Evolutionary conservation across 2,797 vertebrate genomes (phyloP).

Genomic region (Sebastes ruberrimus): DNA sequence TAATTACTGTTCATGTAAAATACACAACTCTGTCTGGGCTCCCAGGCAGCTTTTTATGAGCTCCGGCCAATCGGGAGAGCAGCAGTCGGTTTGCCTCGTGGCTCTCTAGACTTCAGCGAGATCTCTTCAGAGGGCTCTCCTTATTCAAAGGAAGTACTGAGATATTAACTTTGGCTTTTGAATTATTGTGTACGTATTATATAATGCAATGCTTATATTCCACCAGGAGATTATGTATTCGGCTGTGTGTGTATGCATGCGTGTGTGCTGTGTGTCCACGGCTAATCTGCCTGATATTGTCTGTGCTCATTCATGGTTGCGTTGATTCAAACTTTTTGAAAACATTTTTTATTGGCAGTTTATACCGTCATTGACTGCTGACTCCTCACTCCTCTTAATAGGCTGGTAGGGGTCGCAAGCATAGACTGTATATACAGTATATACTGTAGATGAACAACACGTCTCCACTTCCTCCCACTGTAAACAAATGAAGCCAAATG

Average conservation of each 20-base stretch:
- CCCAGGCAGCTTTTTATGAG: slow-evolving; percentile 58
- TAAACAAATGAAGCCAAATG: too few relatives aligned
- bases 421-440: too few relatives aligned
- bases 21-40: slow-evolving; percentile 53
- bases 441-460: too few relatives aligned
- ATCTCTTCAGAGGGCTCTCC: slow-evolving; percentile 6
- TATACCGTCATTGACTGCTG: not conserved
- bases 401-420: not conserved
- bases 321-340: not conserved
- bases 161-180: not conserved
- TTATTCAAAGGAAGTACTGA: slow-evolving; percentile 8
- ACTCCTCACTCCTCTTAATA: not conserved
- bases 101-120: slow-evolving; percentile 18
- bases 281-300: not conserved
- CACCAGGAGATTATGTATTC: not conserved
- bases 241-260: not conserved
- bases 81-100: slow-evolving; percentile 18
- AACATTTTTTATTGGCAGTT: not conserved
- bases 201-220: not conserved
- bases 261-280: not conserved
- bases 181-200: not conserved
- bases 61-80: slow-evolving; percentile 10
- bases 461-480: too few relatives aligned
- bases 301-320: not conserved
- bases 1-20: slow-evolving; percentile 71